These are phyloP conservation scores for Alviniconcha strummeri DNA, from an alignment of 2,888 invertebrate genomes.

Conservation along the genomic window DNA sequence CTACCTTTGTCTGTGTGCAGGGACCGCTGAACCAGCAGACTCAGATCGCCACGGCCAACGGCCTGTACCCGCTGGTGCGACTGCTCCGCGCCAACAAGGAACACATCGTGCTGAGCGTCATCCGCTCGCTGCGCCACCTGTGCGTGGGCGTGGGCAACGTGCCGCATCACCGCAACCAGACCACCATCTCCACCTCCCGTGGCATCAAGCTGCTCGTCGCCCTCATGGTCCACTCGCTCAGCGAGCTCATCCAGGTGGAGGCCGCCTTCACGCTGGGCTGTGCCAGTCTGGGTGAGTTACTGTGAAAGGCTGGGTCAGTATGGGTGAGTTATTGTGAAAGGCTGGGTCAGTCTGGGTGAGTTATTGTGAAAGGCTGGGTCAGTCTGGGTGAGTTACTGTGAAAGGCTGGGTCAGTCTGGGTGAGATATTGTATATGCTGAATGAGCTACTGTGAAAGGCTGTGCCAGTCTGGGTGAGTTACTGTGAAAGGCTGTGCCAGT, in stretches of 20 bases:
- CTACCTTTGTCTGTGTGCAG: constrained; percentile 36
- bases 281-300: constrained; percentile 66
- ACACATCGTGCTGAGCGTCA: constrained; percentile 69
- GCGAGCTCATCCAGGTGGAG: constrained; percentile 70
- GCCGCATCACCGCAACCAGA: constrained; percentile 66
- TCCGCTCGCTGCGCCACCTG: constrained; percentile 64
- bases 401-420: not conserved
- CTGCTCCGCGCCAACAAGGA: constrained; percentile 68
- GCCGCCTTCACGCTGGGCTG: constrained; percentile 69
- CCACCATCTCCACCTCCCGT: constrained; percentile 61
- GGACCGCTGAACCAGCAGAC: constrained; percentile 67
- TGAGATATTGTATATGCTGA: not conserved
- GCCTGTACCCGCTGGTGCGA: constrained; percentile 66
- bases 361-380: not conserved
- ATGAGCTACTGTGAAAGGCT: constrained; percentile 2
- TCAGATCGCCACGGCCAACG: constrained; percentile 67
- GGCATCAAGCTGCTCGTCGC: constrained; percentile 70
- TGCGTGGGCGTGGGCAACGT: constrained; percentile 71
- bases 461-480: constrained; percentile 49
- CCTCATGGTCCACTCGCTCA: constrained; percentile 68
- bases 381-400: not conserved
- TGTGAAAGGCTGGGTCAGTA: not conserved
- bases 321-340: not conserved
- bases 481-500: too few relatives aligned
- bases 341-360: not conserved